Evolutionary conservation across 1,140 invertebrate species (phyloP).

Genomic region (Anoplophora glabripennis): DNA sequence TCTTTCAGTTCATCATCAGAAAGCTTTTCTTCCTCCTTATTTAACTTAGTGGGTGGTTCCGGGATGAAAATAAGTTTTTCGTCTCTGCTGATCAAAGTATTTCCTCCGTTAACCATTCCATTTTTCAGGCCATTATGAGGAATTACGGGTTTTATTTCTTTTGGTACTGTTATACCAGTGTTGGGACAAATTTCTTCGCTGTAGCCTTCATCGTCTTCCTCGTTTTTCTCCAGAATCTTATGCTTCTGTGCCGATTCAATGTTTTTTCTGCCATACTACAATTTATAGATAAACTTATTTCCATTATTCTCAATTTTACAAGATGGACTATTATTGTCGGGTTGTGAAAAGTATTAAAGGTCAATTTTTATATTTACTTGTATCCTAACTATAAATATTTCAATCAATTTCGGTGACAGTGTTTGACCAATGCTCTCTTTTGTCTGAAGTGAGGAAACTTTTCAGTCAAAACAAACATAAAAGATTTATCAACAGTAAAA

Average conservation of each 20-base stretch:
- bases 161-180: constrained; percentile 13
- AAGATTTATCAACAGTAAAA: no score
- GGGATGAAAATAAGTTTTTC: constrained; percentile 63
- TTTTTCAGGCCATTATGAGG: constrained; percentile 37
- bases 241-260: constrained; percentile 69
- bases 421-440: no score
- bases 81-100: constrained; percentile 48
- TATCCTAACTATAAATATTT: no score
- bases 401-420: no score
- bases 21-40: constrained; percentile 40
- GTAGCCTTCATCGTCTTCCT: constrained; percentile 51
- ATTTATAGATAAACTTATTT: constrained; percentile 25
- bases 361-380: no score
- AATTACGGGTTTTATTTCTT: constrained; percentile 23
- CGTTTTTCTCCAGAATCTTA: constrained; percentile 48
- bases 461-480: no score
- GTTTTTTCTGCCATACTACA: constrained; percentile 74
- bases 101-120: constrained; percentile 36
- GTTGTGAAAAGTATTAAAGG: no score
- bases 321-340: no score
- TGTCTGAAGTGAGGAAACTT: no score
- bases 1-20: constrained; percentile 30
- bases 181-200: constrained; percentile 20
- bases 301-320: no score
- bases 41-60: constrained; percentile 51